Evolutionary conservation across 2,113 vertebrate genomes (phyloP).

Genomic region (Micromys minutus): DNA sequence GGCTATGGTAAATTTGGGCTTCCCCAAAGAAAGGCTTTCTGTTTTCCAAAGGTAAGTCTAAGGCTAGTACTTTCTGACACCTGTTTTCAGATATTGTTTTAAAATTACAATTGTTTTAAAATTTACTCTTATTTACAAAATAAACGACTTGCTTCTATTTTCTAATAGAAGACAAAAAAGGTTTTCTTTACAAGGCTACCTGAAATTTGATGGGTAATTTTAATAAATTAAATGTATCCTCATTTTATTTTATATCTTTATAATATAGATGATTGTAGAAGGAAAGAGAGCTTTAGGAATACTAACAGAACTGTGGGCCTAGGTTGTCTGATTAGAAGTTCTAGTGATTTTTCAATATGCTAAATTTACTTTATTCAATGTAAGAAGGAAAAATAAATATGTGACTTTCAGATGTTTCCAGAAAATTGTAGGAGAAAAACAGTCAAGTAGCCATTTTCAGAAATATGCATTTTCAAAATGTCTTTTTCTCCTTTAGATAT

Average conservation of each 20-base stretch:
- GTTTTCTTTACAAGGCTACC: not conserved
- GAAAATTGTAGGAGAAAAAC: not conserved
- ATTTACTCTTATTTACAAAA: not conserved
- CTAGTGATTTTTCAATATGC: not conserved
- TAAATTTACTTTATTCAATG: conserved; percentile 13
- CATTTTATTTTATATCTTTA: conserved; percentile 18
- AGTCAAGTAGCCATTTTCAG: conserved; percentile 18
- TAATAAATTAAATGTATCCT: not conserved
- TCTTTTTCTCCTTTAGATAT: not conserved
- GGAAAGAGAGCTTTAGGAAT: not conserved
- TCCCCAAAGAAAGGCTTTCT: conserved; percentile 12
- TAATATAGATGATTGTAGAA: not conserved
- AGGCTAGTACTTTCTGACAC: not conserved
- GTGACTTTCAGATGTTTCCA: not conserved
- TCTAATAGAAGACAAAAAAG: not conserved
- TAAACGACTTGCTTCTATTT: not conserved
- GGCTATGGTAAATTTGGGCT: not conserved
- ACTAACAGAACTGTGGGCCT: not conserved
- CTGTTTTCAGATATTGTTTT: conserved; percentile 36
- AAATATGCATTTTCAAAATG: conserved; percentile 7
- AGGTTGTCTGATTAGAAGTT: conserved; percentile 25
- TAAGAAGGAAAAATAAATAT: not conserved
- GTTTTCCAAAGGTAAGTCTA: not conserved
- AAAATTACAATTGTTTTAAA: not conserved
- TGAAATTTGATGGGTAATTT: not conserved